phyloP scores from a whole-genome alignment of 1,140 invertebrate species.

The Euura saliciscinereae region DNA sequence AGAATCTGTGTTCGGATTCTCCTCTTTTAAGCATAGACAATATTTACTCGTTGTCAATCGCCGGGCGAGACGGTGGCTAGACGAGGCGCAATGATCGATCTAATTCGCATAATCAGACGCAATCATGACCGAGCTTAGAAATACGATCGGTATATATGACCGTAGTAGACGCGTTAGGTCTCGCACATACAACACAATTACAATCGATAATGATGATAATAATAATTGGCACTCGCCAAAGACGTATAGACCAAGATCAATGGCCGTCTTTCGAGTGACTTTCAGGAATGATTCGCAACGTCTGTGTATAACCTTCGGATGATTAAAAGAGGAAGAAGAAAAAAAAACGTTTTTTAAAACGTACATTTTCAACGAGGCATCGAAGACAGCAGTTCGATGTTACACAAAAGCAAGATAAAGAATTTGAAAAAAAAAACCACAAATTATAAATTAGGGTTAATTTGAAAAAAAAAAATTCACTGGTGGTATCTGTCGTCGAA shows the following conservation, averaged over 20 bases:
- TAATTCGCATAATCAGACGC: constrained; percentile 52
- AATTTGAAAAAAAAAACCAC: no score
- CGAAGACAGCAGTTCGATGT: no score
- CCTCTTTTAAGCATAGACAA: constrained; percentile 45
- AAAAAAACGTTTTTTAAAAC: not conserved
- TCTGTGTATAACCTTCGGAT: not conserved
- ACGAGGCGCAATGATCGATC: constrained; percentile 56
- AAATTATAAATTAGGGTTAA: no score
- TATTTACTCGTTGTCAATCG: constrained; percentile 46
- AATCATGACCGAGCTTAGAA: constrained; percentile 19
- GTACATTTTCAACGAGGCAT: no score
- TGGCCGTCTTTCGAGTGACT: not conserved
- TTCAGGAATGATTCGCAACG: not conserved
- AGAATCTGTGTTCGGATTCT: not conserved
- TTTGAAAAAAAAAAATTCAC: no score
- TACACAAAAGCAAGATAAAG: no score
- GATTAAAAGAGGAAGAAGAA: not conserved
- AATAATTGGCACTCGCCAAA: not conserved
- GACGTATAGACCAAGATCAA: not conserved
- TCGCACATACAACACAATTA: no score
- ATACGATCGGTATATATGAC: not conserved
- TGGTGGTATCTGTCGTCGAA: no score
- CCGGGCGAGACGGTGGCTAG: constrained; percentile 54
- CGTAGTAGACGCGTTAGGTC: no score
- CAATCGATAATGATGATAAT: not conserved